These are phyloP conservation scores for Muraenolepis orangiensis DNA, from an alignment of 2,797 vertebrate species.

Conservation along the genomic window DNA sequence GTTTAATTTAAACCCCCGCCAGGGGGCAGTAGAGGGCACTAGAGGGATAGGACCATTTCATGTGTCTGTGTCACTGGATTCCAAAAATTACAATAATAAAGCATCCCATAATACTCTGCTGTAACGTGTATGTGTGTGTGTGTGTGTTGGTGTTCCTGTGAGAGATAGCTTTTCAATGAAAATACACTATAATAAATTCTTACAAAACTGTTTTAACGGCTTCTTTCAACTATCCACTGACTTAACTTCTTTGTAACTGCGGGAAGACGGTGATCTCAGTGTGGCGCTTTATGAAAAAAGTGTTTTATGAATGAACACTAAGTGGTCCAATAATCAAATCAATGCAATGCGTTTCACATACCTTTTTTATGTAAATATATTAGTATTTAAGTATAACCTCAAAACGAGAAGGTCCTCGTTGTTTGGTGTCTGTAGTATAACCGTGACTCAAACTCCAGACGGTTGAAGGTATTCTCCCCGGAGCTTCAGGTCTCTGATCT, in stretches of 20 bases:
- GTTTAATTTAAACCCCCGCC: constrained; percentile 77
- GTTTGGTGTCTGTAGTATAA: not conserved
- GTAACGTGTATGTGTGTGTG: not conserved
- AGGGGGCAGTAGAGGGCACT: constrained; percentile 29
- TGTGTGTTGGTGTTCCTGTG: not conserved
- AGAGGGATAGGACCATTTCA: constrained; percentile 68
- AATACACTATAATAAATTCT: too few relatives aligned
- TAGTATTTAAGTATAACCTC: too few relatives aligned
- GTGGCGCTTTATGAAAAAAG: too few relatives aligned
- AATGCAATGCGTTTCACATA: not conserved
- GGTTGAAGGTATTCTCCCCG: too few relatives aligned
- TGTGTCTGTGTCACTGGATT: constrained; percentile 94
- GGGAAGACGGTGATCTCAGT: too few relatives aligned
- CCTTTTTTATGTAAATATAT: too few relatives aligned
- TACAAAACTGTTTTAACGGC: too few relatives aligned
- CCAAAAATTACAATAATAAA: constrained; percentile 91
- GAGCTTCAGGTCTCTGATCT: not conserved
- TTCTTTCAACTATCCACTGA: too few relatives aligned
- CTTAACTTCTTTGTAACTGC: too few relatives aligned
- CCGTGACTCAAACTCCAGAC: not conserved
- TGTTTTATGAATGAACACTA: not conserved
- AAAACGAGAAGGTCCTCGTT: not conserved
- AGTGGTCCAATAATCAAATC: not conserved
- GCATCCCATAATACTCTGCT: constrained; percentile 64
- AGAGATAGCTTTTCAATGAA: too few relatives aligned